Conservation (phyloP, 2,113 vertebrate species). For the Tachycineta bicolor region DNA sequence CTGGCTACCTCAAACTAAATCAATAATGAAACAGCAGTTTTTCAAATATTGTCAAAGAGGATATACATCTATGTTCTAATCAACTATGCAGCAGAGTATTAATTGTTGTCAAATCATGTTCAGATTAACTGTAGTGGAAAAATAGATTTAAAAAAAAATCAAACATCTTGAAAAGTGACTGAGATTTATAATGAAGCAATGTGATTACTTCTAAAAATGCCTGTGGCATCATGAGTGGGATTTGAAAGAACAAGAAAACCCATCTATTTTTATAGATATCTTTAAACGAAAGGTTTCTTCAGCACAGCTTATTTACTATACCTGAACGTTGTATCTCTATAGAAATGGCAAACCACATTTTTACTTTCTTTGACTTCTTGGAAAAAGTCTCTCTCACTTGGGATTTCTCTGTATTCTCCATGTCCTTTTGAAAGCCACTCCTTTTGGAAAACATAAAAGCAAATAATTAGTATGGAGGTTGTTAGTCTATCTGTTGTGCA, state of each 20-base stretch:
- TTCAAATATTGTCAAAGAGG: neutral
- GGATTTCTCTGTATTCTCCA: constrained; percentile 92
- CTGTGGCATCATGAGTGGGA: neutral
- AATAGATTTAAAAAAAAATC: neutral
- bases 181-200: neutral
- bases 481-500: neutral
- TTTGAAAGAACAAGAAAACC: neutral
- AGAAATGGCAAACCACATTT: constrained; percentile 97
- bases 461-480: constrained; percentile 10
- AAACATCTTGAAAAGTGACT: neutral
- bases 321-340: constrained; percentile 93
- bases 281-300: neutral
- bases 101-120: neutral
- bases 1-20: neutral
- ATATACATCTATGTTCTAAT: neutral
- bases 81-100: neutral
- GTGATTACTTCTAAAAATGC: neutral
- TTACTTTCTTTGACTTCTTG: constrained; percentile 95
- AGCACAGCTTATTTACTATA: constrained; percentile 57
- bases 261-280: neutral
- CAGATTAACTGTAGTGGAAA: neutral
- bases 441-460: constrained; percentile 72
- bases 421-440: constrained; percentile 97
- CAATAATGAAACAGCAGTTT: neutral
- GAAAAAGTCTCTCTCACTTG: constrained; percentile 96